Percentiles rank a stretch among this genome's conserved stretches.
These are phyloP conservation scores for Cotesia typhae DNA, from an alignment of 1,140 invertebrate genomes.

Conservation along the genomic window DNA sequence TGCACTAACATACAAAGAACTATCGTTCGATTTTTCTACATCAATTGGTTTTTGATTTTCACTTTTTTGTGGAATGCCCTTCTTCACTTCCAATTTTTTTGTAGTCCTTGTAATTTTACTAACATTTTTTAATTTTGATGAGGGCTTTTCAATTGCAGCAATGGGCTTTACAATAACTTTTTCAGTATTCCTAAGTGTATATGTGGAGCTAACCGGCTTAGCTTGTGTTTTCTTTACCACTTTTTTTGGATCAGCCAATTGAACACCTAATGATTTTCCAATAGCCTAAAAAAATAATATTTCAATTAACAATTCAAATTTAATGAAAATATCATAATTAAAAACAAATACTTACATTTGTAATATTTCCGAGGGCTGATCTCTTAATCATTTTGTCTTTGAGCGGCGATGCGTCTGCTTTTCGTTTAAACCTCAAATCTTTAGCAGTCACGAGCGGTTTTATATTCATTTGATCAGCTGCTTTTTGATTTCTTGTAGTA, in stretches of 20 bases:
- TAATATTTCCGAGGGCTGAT: slow-evolving; percentile 80
- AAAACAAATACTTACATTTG: slow-evolving; percentile 69
- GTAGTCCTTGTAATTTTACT: slow-evolving; percentile 41
- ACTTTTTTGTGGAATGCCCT: slow-evolving; percentile 10
- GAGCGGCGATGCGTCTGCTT: slow-evolving; percentile 65
- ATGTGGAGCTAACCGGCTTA: slow-evolving; percentile 40
- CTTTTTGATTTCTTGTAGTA: slow-evolving; percentile 61
- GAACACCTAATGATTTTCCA: slow-evolving; percentile 51
- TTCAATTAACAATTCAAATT: not conserved
- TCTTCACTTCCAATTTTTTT: slow-evolving; percentile 46
- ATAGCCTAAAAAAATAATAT: slow-evolving; percentile 51
- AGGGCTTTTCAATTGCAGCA: slow-evolving; percentile 40
- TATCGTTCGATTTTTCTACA: slow-evolving; percentile 72
- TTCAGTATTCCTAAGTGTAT: slow-evolving; percentile 35
- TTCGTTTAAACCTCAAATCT: slow-evolving; percentile 62
- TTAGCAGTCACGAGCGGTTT: slow-evolving; percentile 47
- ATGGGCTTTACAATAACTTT: slow-evolving; percentile 43
- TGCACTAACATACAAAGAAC: slow-evolving; percentile 77
- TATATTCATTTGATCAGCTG: slow-evolving; percentile 40
- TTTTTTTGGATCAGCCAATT: slow-evolving; percentile 54
- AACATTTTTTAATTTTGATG: slow-evolving; percentile 15
- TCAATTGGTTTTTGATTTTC: slow-evolving; percentile 53
- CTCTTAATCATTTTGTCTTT: slow-evolving; percentile 69
- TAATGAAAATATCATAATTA: slow-evolving; percentile 8
- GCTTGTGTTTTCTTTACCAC: slow-evolving; percentile 43